Evolutionary conservation across 2,113 vertebrate genomes (phyloP).

Genomic region (Spermophilus dauricus): DNA sequence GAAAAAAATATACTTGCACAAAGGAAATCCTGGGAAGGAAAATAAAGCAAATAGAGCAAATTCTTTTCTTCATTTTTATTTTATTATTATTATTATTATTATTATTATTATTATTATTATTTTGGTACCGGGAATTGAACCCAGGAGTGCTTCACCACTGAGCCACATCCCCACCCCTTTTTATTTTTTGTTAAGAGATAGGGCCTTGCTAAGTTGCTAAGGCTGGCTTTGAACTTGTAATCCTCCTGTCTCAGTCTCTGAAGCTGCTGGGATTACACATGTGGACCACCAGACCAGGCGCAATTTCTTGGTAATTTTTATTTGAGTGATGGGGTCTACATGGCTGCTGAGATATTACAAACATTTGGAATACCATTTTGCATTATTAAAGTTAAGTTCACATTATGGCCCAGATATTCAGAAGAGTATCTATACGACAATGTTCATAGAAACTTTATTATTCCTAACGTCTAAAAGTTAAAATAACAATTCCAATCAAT

Average conservation of each 20-base stretch:
- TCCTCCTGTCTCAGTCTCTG: too few species aligned
- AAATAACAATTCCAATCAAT: background rate
- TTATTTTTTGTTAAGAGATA: too few species aligned
- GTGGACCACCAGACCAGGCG: too few species aligned
- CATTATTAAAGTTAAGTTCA: background rate
- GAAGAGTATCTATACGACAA: background rate
- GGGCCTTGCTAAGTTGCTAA: too few species aligned
- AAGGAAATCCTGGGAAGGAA: background rate
- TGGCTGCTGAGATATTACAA: background rate
- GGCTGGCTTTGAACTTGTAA: too few species aligned
- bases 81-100: too few species aligned
- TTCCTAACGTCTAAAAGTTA: background rate
- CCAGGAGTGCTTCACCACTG: too few species aligned
- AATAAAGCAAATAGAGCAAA: background rate
- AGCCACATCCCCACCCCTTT: too few species aligned
- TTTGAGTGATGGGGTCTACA: background rate
- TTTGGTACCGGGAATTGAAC: too few species aligned
- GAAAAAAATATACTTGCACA: slow-evolving; percentile 11
- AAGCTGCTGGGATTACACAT: too few species aligned
- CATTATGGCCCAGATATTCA: background rate
- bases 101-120: too few species aligned
- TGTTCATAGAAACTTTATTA: background rate
- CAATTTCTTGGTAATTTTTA: background rate
- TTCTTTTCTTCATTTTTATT: background rate
- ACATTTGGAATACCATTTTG: background rate